A percentile compares a stretch with the other conserved stretches of the same genome.
phyloP scores from a whole-genome alignment of 1,140 invertebrate genomes.

The Scaptomyza graminum region DNA sequence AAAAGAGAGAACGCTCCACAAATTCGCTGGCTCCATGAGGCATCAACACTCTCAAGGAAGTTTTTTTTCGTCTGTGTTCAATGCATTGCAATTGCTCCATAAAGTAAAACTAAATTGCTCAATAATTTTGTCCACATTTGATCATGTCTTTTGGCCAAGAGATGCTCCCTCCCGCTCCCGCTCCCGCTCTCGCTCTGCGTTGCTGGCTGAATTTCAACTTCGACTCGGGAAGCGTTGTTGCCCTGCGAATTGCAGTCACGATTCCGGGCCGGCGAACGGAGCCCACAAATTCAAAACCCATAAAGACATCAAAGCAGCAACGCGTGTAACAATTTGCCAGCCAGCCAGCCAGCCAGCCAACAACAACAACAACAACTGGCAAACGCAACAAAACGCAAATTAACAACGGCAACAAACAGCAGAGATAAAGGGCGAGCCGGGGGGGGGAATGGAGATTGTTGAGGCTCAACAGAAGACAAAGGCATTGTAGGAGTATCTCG shows the following conservation, averaged over 20 bases:
- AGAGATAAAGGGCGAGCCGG: neutral
- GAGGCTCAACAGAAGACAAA: constrained; percentile 30
- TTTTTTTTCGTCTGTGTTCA: neutral
- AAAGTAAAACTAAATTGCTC: constrained; percentile 83
- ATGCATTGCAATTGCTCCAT: constrained; percentile 75
- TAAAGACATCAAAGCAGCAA: constrained; percentile 82
- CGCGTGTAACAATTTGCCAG: constrained; percentile 82
- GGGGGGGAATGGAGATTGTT: neutral
- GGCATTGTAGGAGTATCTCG: constrained; percentile 17
- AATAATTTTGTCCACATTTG: constrained; percentile 83
- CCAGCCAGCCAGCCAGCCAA: constrained; percentile 46
- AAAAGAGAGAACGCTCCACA: constrained; percentile 57
- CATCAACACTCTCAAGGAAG: constrained; percentile 48
- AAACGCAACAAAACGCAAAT: constrained; percentile 81
- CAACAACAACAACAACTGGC: constrained; percentile 42
- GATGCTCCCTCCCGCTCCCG: neutral
- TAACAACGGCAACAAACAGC: constrained; percentile 62
- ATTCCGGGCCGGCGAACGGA: constrained; percentile 67
- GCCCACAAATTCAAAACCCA: constrained; percentile 80
- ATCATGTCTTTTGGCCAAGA: constrained; percentile 73
- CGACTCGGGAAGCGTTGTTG: constrained; percentile 4
- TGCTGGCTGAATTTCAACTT: constrained; percentile 15
- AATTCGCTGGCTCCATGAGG: constrained; percentile 22
- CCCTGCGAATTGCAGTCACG: constrained; percentile 74
- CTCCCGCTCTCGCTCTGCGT: neutral